Base-by-base conservation (phyloP, 2,888 invertebrate genomes). In the Carabus problematicus region DNA sequence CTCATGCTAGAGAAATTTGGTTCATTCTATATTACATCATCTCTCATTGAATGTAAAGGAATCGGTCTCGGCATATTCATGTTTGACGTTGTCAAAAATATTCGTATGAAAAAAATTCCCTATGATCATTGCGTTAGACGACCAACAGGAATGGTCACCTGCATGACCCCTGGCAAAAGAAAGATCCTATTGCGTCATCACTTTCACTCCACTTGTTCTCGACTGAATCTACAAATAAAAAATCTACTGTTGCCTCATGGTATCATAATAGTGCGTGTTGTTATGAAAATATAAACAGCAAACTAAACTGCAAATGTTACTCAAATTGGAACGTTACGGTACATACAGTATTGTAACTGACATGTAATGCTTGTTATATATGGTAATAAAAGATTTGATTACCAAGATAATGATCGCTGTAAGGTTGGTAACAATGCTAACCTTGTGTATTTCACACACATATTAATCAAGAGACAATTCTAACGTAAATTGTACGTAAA, bases 101-200 rank as follows among this genome's bases (percentile, higher is more conserved):
- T 29, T 3, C 29, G 6, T 29, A 29, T 29, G 29, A 2, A 29
- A 29, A 29, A 6, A 29, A 29, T 29, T 29, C 55, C 55, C 2
- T 8, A 52, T 19, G 19, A 19, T 52, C 9, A 52, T 52, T 9
- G 52, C 52, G 16, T 16, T 19, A 56, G 56, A 56, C 52, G 18
- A n/a, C 56, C 3, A 29, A 12, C 11, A 8, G 9, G 19, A 11
- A 49, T 39, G 12, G 45, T 60, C 60, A 60, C 60, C 60, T 60
- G 39, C 18, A 14, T 49, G 61, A 49, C 61, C 61, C 49, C 61
- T 61, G 49, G 45, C 47, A 49, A 61, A 61, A 61, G 61, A 61
- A 47, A 18, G 49, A 39, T 29, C 29, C 29, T 29, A 29, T 61
- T 61, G 61, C 61, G 49, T 61, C 61, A 61, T 47, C n/a, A 61